phyloP scores from a whole-genome alignment of 2,113 vertebrate species.

The Puntigrus tetrazona region DNA sequence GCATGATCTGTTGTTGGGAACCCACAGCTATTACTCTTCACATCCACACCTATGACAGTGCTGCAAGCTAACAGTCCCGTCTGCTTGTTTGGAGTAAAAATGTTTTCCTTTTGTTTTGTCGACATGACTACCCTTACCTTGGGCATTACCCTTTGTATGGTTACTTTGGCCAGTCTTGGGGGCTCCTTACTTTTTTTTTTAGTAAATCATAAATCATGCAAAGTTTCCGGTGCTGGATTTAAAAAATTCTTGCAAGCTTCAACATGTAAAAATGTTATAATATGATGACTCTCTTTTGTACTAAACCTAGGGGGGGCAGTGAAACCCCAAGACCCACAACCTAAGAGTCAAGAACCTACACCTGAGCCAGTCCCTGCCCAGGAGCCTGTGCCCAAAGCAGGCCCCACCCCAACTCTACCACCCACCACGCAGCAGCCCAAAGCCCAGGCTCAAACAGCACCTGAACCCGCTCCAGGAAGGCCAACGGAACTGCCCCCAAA shows the following conservation, averaged over 20 bases:
- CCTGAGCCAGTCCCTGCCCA: slow-evolving; percentile 78
- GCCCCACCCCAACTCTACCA: slow-evolving; percentile 71
- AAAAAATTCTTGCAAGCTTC: slow-evolving; percentile 54
- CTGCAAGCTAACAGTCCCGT: slow-evolving; percentile 22
- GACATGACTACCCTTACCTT: slow-evolving; percentile 17
- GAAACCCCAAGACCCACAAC: slow-evolving; percentile 88
- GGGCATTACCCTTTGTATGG: slow-evolving; percentile 45
- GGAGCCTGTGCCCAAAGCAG: slow-evolving; percentile 68
- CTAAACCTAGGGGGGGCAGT: slow-evolving; percentile 89
- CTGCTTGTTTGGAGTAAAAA: slow-evolving; percentile 20
- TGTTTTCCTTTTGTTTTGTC: slow-evolving; percentile 39
- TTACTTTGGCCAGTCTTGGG: slow-evolving; percentile 60
- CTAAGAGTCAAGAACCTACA: slow-evolving; percentile 84
- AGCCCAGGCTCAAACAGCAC: slow-evolving; percentile 81
- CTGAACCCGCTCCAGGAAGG: slow-evolving; percentile 78
- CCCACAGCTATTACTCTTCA: slow-evolving; percentile 5
- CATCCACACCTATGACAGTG: slow-evolving; percentile 5
- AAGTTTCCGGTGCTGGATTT: slow-evolving; percentile 67
- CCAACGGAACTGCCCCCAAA: slow-evolving; percentile 82
- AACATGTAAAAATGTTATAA: slow-evolving; percentile 67
- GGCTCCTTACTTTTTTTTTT: slow-evolving; percentile 50
- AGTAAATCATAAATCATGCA: slow-evolving; percentile 50
- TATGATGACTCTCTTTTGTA: slow-evolving; percentile 80
- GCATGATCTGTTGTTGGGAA: slow-evolving; percentile 40
- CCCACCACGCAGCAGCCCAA: slow-evolving; percentile 85